Conservation (phyloP, 2,888 invertebrate species). For the Plagodis pulveraria region DNA sequence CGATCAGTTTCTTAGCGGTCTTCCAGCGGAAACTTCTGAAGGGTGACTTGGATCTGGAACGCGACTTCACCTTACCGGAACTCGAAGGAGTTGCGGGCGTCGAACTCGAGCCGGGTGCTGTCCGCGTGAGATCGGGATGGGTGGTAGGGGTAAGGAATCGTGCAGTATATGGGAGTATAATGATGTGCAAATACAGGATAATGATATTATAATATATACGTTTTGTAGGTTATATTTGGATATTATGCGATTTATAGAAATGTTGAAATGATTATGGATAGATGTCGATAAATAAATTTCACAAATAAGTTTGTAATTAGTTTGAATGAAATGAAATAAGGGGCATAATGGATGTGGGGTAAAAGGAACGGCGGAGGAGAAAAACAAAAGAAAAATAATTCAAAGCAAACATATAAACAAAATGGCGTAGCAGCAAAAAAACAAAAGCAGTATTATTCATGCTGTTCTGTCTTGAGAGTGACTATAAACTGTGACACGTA, state of each 20-base stretch:
- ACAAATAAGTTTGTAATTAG: no score
- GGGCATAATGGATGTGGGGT: constrained; percentile 19
- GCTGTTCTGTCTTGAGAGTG: constrained; percentile 38
- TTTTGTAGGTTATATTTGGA: neutral
- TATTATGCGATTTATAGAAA: neutral
- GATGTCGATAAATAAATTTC: no score
- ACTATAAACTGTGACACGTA: constrained; percentile 36
- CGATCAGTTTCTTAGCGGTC: constrained; percentile 89
- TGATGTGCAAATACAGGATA: constrained; percentile 1
- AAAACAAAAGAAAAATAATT: constrained; percentile 69
- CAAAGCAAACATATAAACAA: constrained; percentile 79
- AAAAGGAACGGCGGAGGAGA: constrained; percentile 43
- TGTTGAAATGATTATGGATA: neutral
- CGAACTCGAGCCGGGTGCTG: constrained; percentile 75
- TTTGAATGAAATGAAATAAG: no score
- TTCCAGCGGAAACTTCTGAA: constrained; percentile 97
- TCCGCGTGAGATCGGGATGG: constrained; percentile 44
- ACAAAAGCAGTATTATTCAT: constrained; percentile 67
- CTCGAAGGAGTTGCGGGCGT: constrained; percentile 76
- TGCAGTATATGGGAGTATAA: constrained; percentile 26
- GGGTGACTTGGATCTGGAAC: constrained; percentile 96
- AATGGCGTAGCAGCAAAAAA: constrained; percentile 72
- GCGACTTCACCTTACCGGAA: constrained; percentile 90
- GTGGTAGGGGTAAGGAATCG: constrained; percentile 38
- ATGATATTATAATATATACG: neutral